Evolutionary conservation across 2,888 invertebrate genomes (phyloP), one percentile per base, ranked within the genome.

Genomic region (Linnaemya vulpina): DNA sequence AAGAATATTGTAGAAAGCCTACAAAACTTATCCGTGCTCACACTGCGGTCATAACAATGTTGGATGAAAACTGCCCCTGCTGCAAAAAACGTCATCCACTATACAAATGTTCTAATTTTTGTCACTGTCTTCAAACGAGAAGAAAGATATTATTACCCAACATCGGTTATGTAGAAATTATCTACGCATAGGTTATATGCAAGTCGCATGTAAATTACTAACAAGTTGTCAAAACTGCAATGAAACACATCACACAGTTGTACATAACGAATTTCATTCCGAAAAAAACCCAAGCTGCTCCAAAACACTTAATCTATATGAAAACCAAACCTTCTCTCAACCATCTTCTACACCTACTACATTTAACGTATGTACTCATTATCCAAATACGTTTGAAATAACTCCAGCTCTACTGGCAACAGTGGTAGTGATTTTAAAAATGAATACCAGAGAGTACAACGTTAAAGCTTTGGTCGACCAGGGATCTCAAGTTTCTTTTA

Each of bases 41-140:
- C 17, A 76, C 55, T n/a, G 63, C 63, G n/a, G 67, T 49, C 25
- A 25, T 67, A 8, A 67, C 76, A 3, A 46, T 67, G 46, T 30
- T 46, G 35, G 76, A 76, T 58, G 76, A 58, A 40, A 76, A 67
- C 58, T 79, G 79, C 46, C 73, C 65, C n/a, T 77, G 73, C 63
- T 74, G 74, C 25, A 73, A 78, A 62, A 68, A 70, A 60, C 67
- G 74, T 15, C 78, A 83, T 60, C 70, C 38, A 15, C 46, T 83
- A 11, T 78, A 78, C 62, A 78, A 83, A 70, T 83, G 74, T 22
- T 83, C 78, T 53, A 77, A 65, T 51, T 83, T 62, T 60, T 76
- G 40, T 35, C 71, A 10, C 22, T 82, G 13, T 22, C 71, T 49
- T 65, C 67, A 5, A 40, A 46, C 17, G 74, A 78, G 20, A 83